Base-by-base conservation (phyloP, 2,888 invertebrate genomes). In the Eurois occulta region DNA sequence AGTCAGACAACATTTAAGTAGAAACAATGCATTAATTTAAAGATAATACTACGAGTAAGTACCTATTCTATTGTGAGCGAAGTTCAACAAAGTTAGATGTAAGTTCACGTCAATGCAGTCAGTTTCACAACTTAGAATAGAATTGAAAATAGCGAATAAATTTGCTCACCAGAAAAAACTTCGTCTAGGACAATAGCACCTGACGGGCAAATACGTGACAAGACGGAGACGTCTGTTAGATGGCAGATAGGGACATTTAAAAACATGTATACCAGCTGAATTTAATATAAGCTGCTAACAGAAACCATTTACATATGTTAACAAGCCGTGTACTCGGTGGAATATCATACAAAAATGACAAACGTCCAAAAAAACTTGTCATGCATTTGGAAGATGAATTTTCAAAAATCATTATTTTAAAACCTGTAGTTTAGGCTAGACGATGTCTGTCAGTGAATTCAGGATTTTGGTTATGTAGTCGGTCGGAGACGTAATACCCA, bases 151-250 rank as follows among this genome's bases (percentile, higher is more conserved):
- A 24, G 21, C 16, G 11, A 35, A 35, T 5, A 35, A 21, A 24
- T n/a, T 38, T 55, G 13, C 16, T 46, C 8, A 46, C 21, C 58
- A 67, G 13, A 69, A 72, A 48, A 69, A 28, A 16, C 24, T 24
- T n/a, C 8, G 52, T 41, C 72, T 69, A 72, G 28, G 60, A 69
- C 69, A 66, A 75, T 70, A 41, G 32, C 60, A 76, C 73, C 72
- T 80, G 80, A 60, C 76, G 55, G 65, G 55, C 46, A 6, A 46
- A 64, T 72, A 84, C 68, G 81, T 78, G 84, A 77, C 73, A 60
- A 84, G 72, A 81, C 81, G 46, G 43, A n/a, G 46, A 41, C 60
- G 60, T 72, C 68, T 66, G 64, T 48, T 7, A 43, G 41, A 68
- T 58, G 66, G 55, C 72, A 83, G 75, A 71, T 43, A 18, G 70